Percentiles rank a stretch among this genome's conserved stretches.
Conservation (phyloP, 2,797 vertebrate genomes). For the Microchirus variegatus region DNA sequence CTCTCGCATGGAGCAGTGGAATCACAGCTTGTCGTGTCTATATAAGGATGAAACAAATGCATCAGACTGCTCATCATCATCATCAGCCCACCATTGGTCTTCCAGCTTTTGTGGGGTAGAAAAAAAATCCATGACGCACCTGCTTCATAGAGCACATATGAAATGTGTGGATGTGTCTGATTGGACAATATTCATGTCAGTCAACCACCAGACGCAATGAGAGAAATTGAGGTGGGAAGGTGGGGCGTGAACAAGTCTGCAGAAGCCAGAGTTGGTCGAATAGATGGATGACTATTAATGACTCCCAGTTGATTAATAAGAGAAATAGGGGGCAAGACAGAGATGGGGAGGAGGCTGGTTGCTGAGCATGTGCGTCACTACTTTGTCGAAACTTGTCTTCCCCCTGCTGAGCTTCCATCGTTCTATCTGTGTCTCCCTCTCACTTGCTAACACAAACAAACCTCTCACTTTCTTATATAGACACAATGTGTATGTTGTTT, state of each 20-base stretch:
- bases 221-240: conserved; percentile 19
- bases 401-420: conserved; percentile 49
- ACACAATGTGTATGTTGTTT: conserved; percentile 40
- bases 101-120: conserved; percentile 53
- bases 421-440: neutral
- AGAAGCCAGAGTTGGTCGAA: conserved; percentile 29
- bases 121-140: conserved; percentile 70
- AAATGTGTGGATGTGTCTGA: conserved; percentile 56
- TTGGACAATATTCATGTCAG: conserved; percentile 62
- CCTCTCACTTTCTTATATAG: conserved; percentile 36
- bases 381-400: conserved; percentile 60
- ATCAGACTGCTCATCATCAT: conserved; percentile 51
- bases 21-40: conserved; percentile 61
- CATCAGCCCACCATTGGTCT: conserved; percentile 65
- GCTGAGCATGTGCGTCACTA: conserved; percentile 67
- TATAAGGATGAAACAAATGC: conserved; percentile 68
- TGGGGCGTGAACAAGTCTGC: conserved; percentile 16
- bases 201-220: conserved; percentile 57
- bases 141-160: conserved; percentile 27
- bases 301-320: conserved; percentile 50
- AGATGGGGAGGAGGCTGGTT: conserved; percentile 30
- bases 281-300: conserved; percentile 62
- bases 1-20: conserved; percentile 18
- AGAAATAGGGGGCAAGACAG: conserved; percentile 25
- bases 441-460: conserved; percentile 1